Base-by-base conservation (phyloP, 2,113 vertebrate species). In the Oncorhynchus clarkii region DNA sequence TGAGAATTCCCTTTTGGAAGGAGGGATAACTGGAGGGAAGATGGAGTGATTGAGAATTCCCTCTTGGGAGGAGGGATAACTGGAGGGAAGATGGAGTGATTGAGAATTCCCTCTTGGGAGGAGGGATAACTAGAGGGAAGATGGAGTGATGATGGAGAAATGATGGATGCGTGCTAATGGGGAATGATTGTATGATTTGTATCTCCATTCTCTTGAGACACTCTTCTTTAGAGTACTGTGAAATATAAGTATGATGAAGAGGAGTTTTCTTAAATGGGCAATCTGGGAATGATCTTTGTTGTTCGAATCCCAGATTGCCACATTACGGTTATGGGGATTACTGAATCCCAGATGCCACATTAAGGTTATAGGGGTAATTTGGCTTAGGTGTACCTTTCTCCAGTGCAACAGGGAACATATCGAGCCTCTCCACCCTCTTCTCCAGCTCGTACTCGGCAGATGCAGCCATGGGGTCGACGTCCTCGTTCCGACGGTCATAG, bases 401-500 rank as follows among this genome's bases (percentile, higher is more conserved):
- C 87, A 99, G 93, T 90, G 97, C 97, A 86, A 95, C 97, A 0
- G 97, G 96, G 88, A 99, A 98, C 72, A 98, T 95, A 80, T 98
- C 96, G 84, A 99, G 91, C 89, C 96, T 91, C 90, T 99, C 97
- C 89, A 99, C 97, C 75, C 97, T 90, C 89, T 99, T 99, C 91
- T 99, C 97, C 90, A 98, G 93, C 90, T 99, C 97, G 0, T 99
- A 99, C 83, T 99, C 97, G 0, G 97, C 97, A 0, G 97, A 99
- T 13, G 97, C 97, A 0, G 96, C 97, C 97, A 98, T 98, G 80
- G 97, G 97, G 57, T 98, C 97, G 71, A 99, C 97, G 1, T 99
- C 97, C 77, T 99, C 97, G 5, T 99, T 99, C 3, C 97, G 96
- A 20, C 97, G 91, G 87, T 98, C 97, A 0, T 99, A 99, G 81